Evolutionary conservation across 2,113 vertebrate species (phyloP).

Genomic region (Sander lucioperca): DNA sequence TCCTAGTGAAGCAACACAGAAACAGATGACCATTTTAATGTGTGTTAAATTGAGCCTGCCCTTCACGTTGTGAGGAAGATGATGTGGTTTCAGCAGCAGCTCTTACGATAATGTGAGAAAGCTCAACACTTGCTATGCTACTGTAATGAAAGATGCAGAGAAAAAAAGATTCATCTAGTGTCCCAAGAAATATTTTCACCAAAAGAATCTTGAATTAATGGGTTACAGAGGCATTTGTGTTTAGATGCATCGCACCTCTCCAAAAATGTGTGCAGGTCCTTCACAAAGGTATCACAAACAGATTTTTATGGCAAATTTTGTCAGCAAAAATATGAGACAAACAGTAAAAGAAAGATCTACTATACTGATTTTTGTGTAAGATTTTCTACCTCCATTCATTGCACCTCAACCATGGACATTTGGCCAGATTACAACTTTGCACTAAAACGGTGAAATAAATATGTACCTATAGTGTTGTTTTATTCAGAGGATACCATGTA

Average conservation of each 20-base stretch:
- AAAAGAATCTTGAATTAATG: neutral
- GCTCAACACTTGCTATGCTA: neutral
- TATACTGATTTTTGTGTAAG: no score
- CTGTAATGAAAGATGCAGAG: neutral
- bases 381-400: neutral
- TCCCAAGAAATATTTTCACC: neutral
- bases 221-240: neutral
- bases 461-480: neutral
- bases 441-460: neutral
- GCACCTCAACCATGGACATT: neutral
- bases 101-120: neutral
- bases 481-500: neutral
- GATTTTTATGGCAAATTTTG: neutral
- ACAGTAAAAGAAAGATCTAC: neutral
- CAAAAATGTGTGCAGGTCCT: neutral
- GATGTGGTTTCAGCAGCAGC: neutral
- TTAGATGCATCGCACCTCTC: neutral
- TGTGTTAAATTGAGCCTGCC: neutral
- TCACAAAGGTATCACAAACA: neutral
- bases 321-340: neutral
- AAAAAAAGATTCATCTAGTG: neutral
- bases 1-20: neutral
- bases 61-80: neutral
- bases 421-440: neutral
- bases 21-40: neutral